Conservation (phyloP, 2,797 vertebrate species). For the Myotis pilosus region DNA sequence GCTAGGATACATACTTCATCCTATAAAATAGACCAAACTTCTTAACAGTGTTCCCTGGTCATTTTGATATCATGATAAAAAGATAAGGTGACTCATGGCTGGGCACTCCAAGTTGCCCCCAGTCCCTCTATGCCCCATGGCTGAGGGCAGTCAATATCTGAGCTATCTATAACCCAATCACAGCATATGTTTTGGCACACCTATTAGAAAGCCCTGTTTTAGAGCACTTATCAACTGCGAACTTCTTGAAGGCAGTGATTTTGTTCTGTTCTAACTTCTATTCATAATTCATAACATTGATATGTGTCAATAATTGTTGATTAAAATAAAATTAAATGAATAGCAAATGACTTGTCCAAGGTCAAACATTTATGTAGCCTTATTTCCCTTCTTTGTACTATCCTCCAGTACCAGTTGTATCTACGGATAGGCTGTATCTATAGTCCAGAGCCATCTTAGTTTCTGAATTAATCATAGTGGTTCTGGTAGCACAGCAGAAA, state of each 20-base stretch:
- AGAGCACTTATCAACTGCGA: neutral
- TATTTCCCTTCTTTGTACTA: neutral
- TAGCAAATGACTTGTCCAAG: neutral
- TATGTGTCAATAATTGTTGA: neutral
- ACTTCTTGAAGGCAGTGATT: constrained; percentile 25
- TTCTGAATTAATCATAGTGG: neutral
- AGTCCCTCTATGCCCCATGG: neutral
- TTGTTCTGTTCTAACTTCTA: neutral
- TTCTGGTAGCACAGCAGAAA: neutral
- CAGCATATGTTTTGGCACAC: neutral
- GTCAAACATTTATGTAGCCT: neutral
- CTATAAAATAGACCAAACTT: neutral
- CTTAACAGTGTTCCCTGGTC: neutral
- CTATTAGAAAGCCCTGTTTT: neutral
- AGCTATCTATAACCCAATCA: neutral
- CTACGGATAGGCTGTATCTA: neutral
- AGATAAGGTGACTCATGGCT: neutral
- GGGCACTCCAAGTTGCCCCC: neutral
- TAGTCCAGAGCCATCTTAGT: neutral
- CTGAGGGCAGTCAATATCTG: neutral
- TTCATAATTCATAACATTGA: neutral
- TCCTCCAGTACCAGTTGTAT: neutral
- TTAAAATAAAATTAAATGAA: constrained; percentile 25
- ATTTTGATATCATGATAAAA: neutral
- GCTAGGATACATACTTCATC: neutral